These are phyloP conservation scores for Ormyrus thymus DNA, from an alignment of 2,888 invertebrate genomes.

Conservation along the genomic window DNA sequence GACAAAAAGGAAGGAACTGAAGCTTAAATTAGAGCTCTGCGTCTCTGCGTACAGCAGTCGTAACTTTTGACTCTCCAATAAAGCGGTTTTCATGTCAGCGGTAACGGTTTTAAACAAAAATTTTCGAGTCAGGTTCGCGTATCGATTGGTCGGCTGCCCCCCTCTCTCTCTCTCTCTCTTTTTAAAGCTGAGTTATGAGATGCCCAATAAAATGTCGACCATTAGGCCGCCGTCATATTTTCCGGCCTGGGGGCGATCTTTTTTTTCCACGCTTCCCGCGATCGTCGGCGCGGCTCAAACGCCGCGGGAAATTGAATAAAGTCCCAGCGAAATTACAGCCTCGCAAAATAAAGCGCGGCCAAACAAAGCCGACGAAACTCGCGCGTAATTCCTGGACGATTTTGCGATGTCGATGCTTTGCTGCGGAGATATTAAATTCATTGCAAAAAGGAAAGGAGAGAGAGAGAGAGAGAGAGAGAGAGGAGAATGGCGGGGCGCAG, in stretches of 20 bases:
- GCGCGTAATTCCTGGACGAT: too few species aligned
- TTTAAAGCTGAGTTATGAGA: slow-evolving; percentile 22
- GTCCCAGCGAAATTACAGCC: not conserved
- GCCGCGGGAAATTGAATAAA: slow-evolving; percentile 4
- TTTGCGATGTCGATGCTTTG: too few species aligned
- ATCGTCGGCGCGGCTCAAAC: not conserved
- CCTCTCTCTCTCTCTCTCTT: not conserved
- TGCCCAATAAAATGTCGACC: slow-evolving; percentile 25
- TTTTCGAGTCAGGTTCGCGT: slow-evolving; percentile 16
- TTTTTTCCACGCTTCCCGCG: not conserved
- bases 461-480: not conserved
- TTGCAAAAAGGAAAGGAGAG: slow-evolving; percentile 5
- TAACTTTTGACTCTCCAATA: too few species aligned
- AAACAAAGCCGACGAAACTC: not conserved
- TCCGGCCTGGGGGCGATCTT: not conserved
- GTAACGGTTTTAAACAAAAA: not conserved
- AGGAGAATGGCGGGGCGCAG: slow-evolving; percentile 31
- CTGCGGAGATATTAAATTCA: slow-evolving; percentile 12
- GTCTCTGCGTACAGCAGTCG: too few species aligned
- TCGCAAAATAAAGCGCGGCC: not conserved
- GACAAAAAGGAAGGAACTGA: too few species aligned
- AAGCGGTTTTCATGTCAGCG: too few species aligned
- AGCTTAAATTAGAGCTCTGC: too few species aligned
- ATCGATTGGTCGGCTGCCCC: not conserved
- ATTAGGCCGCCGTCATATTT: not conserved